Percentiles rank a stretch among this genome's conserved stretches.
These are phyloP conservation scores for Pemphigus obesinymphae DNA, from an alignment of 1,140 invertebrate species.

Conservation along the genomic window DNA sequence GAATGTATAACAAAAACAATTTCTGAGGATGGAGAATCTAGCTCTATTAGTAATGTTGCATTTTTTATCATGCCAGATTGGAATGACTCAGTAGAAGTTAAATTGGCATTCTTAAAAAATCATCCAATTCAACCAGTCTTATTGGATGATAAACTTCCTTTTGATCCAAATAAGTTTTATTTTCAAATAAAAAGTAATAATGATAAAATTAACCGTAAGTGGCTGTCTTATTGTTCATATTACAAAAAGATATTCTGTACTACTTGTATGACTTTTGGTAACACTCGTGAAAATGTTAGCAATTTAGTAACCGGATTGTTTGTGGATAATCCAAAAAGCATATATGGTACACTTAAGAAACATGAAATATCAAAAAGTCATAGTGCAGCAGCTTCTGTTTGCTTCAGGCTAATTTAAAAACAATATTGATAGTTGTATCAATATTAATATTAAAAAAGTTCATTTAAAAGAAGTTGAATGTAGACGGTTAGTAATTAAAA, in stretches of 20 bases:
- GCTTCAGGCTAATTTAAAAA: not conserved
- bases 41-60: too few relatives aligned
- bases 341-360: not conserved
- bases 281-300: not conserved
- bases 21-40: too few relatives aligned
- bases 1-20: too few relatives aligned
- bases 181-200: not conserved
- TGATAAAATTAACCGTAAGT: not conserved
- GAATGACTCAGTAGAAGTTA: too few relatives aligned
- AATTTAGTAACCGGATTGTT: not conserved
- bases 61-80: too few relatives aligned
- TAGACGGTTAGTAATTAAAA: too few relatives aligned
- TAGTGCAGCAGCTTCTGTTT: not conserved
- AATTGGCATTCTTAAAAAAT: not conserved
- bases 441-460: not conserved
- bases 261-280: not conserved
- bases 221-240: not conserved
- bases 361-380: not conserved
- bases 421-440: not conserved
- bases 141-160: not conserved
- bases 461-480: not conserved
- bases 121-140: not conserved
- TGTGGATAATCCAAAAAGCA: not conserved
- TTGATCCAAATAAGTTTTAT: not conserved
- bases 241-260: not conserved